These are phyloP conservation scores for Apocheima hispidaria DNA, from an alignment of 2,888 invertebrate genomes.

Conservation along the genomic window DNA sequence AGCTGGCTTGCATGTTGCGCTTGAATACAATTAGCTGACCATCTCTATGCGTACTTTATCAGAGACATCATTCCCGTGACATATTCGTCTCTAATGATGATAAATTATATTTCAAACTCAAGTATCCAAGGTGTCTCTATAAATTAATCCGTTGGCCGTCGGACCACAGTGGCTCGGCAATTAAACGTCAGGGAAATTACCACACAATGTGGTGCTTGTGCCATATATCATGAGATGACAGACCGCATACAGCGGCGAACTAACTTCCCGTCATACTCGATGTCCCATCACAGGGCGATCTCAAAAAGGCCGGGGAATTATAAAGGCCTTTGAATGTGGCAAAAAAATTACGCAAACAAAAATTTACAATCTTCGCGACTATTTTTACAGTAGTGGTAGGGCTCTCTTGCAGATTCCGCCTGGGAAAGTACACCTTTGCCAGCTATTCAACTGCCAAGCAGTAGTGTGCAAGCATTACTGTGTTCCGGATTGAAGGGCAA, in stretches of 20 bases:
- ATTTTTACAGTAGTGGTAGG: no score
- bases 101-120: conserved; percentile 73
- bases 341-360: no score
- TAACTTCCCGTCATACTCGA: conserved; percentile 71
- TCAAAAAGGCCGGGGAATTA: neutral
- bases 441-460: no score
- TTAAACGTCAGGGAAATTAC: conserved; percentile 81
- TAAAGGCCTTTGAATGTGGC: no score
- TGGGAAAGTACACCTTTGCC: no score
- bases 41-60: conserved; percentile 39
- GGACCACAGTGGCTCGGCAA: conserved; percentile 78
- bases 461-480: no score
- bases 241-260: conserved; percentile 54
- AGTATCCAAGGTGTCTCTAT: conserved; percentile 77
- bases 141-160: conserved; percentile 79
- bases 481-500: no score
- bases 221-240: conserved; percentile 82
- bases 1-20: neutral
- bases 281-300: conserved; percentile 53
- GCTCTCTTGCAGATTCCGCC: no score
- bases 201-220: conserved; percentile 75
- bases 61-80: conserved; percentile 51
- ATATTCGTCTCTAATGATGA: conserved; percentile 75
- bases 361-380: no score
- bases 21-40: neutral